Base-by-base conservation (phyloP, 2,888 invertebrate species). In the Melikaiella ostensackeni region DNA sequence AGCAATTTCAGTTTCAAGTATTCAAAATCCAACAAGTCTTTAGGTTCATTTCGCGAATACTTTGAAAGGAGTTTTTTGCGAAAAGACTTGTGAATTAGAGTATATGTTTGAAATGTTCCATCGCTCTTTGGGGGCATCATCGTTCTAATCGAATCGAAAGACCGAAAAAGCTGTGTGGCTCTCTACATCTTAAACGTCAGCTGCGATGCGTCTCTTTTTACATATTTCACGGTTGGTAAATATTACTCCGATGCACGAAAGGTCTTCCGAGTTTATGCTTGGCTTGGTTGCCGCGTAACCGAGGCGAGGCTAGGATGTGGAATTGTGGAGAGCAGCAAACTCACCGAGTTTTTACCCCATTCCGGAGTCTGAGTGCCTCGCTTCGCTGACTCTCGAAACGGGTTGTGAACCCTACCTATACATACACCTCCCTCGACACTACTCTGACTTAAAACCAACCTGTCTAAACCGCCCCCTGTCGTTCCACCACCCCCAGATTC, bases 351-450 rank as follows among this genome's bases (percentile, higher is more conserved):
- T 89, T 89, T 88, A 87, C 88, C 87, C 88, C 86, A 89, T 88
- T 88, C 88, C 86, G 84, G 86, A 89, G 89, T 89, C 89, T 89
- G 89, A 89, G 89, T 89, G 89, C 88, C 85, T 87, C 89, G 90
- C 89, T 89, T 84, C 83, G 89, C 87, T 89, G 90, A 86, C 86
- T 89, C 89, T 89, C 85, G 88, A 89, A 89, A 89, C 88, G 87
- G 88, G 88, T 87, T 86, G 86, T 46, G 24, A 66, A 46, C 66
- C 66, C 64, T 64, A 30, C 30, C 30, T 4, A 38, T 64, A 46
- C 66, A 46, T 46, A 66, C 46, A 66, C 66, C 21, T 66, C 46
- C 27, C 66, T 66, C 66, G 11, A 27, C 46, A 66, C 66, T 66
- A 66, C 66, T 66, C 66, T 66, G 66, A 66, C 66, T 66, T 66